phyloP scores from a whole-genome alignment of 23 tunicate genomes.

The Corella eumyota region DNA sequence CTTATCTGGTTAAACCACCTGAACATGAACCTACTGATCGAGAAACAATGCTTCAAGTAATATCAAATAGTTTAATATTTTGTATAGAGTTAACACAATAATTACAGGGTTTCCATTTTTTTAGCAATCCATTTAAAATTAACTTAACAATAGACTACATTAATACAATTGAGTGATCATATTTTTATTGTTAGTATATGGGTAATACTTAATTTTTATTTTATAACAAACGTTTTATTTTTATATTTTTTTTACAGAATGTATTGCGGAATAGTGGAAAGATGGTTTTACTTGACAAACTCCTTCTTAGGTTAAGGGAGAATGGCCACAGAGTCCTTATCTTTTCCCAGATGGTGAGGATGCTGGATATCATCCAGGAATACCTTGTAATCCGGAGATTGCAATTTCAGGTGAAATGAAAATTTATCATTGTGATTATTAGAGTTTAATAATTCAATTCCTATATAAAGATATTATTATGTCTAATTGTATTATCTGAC shows the following conservation, averaged over 20 bases:
- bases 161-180: too few relatives aligned
- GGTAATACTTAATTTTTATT: too few relatives aligned
- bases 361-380: slow-evolving; percentile 95
- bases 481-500: too few relatives aligned
- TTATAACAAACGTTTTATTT: too few relatives aligned
- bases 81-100: too few relatives aligned
- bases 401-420: slow-evolving; percentile 89
- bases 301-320: slow-evolving; percentile 71
- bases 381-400: slow-evolving; percentile 61
- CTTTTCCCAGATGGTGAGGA: slow-evolving; percentile 98
- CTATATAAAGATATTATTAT: too few relatives aligned
- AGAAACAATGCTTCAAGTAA: slow-evolving; percentile 40
- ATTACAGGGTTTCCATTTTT: too few relatives aligned
- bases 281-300: slow-evolving; percentile 93
- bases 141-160: too few relatives aligned
- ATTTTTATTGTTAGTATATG: too few relatives aligned
- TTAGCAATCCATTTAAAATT: too few relatives aligned
- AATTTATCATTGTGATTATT: not conserved
- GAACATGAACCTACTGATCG: slow-evolving; percentile 21
- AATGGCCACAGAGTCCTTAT: slow-evolving; percentile 92
- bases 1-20: slow-evolving; percentile 65
- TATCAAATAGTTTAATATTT: not conserved
- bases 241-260: slow-evolving; percentile 50
- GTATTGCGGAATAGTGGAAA: slow-evolving; percentile 77
- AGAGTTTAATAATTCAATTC: not conserved